Evolutionary conservation across 2,888 invertebrate species (phyloP).

Genomic region (Harpalus rufipes): DNA sequence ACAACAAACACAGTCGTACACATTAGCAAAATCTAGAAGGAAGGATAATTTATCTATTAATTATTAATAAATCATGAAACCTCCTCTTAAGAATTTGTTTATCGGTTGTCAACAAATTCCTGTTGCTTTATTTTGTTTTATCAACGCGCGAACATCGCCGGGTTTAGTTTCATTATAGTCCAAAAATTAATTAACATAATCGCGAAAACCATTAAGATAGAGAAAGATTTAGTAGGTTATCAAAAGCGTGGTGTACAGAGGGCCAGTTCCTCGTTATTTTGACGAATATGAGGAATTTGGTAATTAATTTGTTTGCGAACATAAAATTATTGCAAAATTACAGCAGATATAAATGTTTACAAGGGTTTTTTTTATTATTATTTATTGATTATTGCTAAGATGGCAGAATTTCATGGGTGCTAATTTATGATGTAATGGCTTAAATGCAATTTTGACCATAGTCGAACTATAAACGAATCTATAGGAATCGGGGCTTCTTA

Average conservation of each 20-base stretch:
- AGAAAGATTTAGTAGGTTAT: neutral
- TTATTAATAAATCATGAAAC: neutral
- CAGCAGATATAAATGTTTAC: neutral
- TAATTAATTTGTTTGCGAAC: neutral
- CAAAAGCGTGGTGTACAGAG: neutral
- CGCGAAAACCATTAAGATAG: neutral
- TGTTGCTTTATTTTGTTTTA: neutral
- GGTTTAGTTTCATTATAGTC: neutral
- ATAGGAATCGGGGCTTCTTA: too few species aligned
- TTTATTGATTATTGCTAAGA: too few species aligned
- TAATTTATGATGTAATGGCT: too few species aligned
- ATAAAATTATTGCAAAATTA: neutral
- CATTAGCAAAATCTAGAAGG: constrained; percentile 19
- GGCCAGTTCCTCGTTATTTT: neutral
- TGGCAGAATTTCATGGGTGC: too few species aligned
- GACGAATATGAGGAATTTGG: neutral
- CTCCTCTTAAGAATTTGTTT: neutral
- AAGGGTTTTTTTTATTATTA: neutral
- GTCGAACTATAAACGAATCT: too few species aligned
- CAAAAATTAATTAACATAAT: constrained; percentile 1
- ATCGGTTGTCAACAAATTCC: neutral
- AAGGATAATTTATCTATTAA: neutral
- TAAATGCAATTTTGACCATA: too few species aligned
- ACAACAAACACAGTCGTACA: neutral
- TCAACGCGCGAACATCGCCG: too few species aligned